Conservation (phyloP, 2,888 invertebrate genomes). For the Philereme transversata region DNA sequence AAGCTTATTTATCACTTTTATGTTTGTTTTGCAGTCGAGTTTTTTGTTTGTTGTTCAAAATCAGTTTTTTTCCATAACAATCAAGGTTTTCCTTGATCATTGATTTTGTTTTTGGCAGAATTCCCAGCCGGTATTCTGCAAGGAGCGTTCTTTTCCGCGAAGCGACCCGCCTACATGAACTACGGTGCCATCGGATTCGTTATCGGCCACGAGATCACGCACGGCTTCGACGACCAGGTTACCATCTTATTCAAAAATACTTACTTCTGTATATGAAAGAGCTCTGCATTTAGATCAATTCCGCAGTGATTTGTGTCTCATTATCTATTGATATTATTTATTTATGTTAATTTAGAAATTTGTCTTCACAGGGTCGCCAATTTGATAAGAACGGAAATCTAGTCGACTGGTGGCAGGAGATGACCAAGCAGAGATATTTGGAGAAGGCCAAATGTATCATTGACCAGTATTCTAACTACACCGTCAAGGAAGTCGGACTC, state of each 20-base stretch:
- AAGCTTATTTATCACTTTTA: too few relatives aligned
- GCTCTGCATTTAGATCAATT: too few relatives aligned
- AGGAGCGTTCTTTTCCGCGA: constrained; percentile 94
- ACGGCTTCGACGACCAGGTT: constrained; percentile 93
- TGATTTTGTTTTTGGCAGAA: constrained; percentile 80
- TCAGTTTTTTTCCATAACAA: neutral
- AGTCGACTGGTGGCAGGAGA: constrained; percentile 95
- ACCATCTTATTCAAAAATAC: too few relatives aligned
- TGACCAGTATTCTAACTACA: constrained; percentile 96
- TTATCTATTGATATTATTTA: neutral
- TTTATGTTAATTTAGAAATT: neutral
- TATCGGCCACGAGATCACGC: constrained; percentile 96
- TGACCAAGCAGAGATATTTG: constrained; percentile 92
- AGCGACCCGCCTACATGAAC: constrained; percentile 95
- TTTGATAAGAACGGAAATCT: constrained; percentile 96
- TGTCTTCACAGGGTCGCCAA: constrained; percentile 88
- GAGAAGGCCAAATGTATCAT: constrained; percentile 95
- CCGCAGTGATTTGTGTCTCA: too few relatives aligned
- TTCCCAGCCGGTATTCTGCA: constrained; percentile 97
- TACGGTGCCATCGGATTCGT: constrained; percentile 96
- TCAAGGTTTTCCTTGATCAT: neutral
- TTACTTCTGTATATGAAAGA: too few relatives aligned
- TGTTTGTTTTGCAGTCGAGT: neutral
- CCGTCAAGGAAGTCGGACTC: constrained; percentile 89
- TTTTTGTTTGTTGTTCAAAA: neutral